These are phyloP conservation scores for Epizoanthus scotinus DNA, from an alignment of 92 coral and sea anemone genomes.

Conservation along the genomic window DNA sequence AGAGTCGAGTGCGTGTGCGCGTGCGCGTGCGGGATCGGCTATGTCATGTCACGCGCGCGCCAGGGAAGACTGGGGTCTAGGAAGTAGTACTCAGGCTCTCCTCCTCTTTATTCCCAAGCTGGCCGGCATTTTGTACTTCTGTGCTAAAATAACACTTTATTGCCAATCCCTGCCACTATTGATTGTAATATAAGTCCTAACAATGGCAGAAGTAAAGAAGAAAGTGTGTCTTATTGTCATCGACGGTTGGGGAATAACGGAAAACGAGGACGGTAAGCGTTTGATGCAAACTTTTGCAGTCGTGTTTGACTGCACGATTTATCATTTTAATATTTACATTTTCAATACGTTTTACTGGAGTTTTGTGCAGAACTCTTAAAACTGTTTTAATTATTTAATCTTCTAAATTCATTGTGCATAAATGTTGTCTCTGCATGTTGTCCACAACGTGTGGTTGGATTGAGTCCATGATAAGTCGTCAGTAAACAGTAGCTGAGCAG, in stretches of 20 bases:
- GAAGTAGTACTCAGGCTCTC: neutral
- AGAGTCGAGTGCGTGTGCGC: too few species aligned
- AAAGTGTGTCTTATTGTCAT: conserved; percentile 92
- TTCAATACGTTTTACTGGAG: too few species aligned
- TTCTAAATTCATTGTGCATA: too few species aligned
- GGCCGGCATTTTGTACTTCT: neutral
- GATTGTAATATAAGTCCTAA: neutral
- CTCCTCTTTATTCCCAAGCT: neutral
- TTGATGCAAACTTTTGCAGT: neutral
- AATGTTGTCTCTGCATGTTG: too few species aligned
- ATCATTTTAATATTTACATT: neutral
- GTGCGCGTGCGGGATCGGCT: neutral
- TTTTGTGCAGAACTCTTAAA: neutral
- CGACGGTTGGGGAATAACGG: conserved; percentile 97
- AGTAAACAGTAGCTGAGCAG: too few species aligned
- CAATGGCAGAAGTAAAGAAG: conserved; percentile 69
- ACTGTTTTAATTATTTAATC: too few species aligned
- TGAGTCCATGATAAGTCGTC: too few species aligned
- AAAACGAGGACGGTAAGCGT: conserved; percentile 74
- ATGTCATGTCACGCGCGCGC: too few species aligned
- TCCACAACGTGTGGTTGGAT: too few species aligned
- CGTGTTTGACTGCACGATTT: conserved; percentile 26
- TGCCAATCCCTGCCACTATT: neutral
- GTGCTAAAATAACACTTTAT: neutral
- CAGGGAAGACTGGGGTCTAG: neutral